Percentiles rank a stretch among this genome's conserved stretches.
Conservation (phyloP, 1,140 invertebrate genomes). For the Heliconius congener region DNA sequence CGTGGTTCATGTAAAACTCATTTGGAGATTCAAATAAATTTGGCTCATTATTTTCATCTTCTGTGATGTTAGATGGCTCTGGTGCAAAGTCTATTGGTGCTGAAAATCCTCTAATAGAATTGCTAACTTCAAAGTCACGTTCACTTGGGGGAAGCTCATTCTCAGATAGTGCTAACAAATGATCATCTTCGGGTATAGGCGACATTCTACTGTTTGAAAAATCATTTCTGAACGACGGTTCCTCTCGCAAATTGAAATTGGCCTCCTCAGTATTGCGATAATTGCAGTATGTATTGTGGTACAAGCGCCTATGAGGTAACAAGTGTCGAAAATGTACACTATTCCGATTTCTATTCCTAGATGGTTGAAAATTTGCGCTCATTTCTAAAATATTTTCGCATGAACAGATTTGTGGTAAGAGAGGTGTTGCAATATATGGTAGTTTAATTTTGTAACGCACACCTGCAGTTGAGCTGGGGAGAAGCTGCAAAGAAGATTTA, state of each 20-base stretch:
- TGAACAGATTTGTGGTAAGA: slow-evolving; percentile 16
- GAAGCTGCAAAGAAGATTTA: slow-evolving; percentile 15
- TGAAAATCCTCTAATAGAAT: neutral
- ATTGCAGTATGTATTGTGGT: neutral
- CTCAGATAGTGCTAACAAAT: neutral
- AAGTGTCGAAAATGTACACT: slow-evolving; percentile 7
- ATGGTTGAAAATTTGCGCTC: slow-evolving; percentile 21
- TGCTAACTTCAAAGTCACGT: neutral
- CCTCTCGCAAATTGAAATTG: neutral
- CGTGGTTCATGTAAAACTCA: slow-evolving; percentile 6
- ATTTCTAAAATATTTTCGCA: slow-evolving; percentile 18
- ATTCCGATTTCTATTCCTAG: slow-evolving; percentile 15
- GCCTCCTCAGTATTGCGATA: neutral
- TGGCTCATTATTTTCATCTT: slow-evolving; percentile 5
- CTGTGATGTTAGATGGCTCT: neutral
- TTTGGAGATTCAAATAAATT: neutral
- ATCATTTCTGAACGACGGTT: neutral
- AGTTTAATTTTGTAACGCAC: neutral
- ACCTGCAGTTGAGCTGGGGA: neutral
- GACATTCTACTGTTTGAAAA: neutral
- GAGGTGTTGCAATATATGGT: slow-evolving; percentile 16
- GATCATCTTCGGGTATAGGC: slow-evolving; percentile 6
- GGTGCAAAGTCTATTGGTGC: neutral
- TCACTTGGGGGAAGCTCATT: neutral
- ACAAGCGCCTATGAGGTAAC: neutral